A percentile compares a stretch with the other conserved stretches of the same genome.
Evolutionary conservation across 35 echinoderm and acorn worm species (phyloP).

Genomic region (Hemicentrotus pulcherrimus): DNA sequence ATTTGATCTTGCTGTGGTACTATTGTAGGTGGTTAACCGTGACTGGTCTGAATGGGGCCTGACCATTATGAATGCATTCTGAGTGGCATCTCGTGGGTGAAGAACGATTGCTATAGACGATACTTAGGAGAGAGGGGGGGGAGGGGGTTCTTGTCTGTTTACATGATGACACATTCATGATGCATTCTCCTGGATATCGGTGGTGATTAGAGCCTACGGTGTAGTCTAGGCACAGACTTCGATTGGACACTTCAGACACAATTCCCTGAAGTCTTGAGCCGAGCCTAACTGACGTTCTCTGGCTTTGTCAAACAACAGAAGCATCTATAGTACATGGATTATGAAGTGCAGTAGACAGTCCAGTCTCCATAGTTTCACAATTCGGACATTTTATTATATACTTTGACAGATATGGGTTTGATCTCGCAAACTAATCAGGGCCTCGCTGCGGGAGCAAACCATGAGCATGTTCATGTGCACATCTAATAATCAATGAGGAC

Average conservation of each 20-base stretch:
- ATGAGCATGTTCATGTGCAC: background rate
- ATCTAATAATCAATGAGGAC: background rate
- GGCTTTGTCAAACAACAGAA: too few relatives aligned
- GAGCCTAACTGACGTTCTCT: too few relatives aligned
- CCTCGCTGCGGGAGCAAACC: background rate
- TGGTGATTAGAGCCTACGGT: background rate
- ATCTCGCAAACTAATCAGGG: too few relatives aligned
- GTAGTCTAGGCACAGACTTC: background rate
- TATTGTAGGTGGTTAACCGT: too few relatives aligned
- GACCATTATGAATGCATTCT: background rate
- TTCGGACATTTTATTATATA: too few relatives aligned
- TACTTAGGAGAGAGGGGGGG: background rate
- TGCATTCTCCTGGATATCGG: background rate
- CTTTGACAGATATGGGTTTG: too few relatives aligned
- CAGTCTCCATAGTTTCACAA: too few relatives aligned
- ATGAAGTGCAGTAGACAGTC: too few relatives aligned
- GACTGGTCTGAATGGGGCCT: background rate
- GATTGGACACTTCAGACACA: too few relatives aligned
- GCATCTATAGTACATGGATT: too few relatives aligned
- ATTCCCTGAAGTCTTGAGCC: too few relatives aligned
- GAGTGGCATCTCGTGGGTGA: background rate
- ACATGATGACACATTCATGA: background rate
- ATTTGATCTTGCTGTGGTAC: too few relatives aligned
- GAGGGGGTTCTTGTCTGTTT: background rate
- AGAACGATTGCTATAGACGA: background rate